Evolutionary conservation across 30 jellyfish, hydroid and myxozoan species (phyloP).

Genomic region (Aurelia sp.): DNA sequence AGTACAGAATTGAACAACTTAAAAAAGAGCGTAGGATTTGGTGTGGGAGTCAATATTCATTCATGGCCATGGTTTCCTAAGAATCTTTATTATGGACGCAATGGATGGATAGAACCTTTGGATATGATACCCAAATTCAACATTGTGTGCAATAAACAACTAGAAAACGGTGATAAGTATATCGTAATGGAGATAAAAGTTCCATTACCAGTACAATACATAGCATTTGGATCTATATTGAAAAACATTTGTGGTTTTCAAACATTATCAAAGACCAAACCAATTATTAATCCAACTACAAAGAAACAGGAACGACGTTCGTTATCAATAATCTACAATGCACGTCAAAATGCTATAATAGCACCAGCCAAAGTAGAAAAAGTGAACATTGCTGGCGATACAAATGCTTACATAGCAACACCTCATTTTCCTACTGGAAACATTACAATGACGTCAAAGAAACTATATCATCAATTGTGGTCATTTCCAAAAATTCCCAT

Average conservation of each 20-base stretch:
- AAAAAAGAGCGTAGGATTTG: not conserved
- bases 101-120: too few species aligned
- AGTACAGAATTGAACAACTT: not conserved
- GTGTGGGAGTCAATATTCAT: too few species aligned
- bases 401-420: not conserved
- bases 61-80: too few species aligned
- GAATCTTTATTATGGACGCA: too few species aligned
- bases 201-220: not conserved
- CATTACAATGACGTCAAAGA: too few species aligned
- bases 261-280: not conserved
- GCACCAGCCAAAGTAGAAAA: not conserved
- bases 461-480: not conserved
- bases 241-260: not conserved
- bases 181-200: not conserved
- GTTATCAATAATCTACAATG: not conserved
- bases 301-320: not conserved
- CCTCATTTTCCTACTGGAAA: not conserved
- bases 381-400: not conserved
- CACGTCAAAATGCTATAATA: not conserved
- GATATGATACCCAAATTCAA: not conserved
- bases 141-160: not conserved
- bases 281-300: too few species aligned
- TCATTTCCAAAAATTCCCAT: not conserved
- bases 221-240: not conserved
- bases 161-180: not conserved